Base-by-base conservation (phyloP, 2,888 invertebrate species). In the Malachius bipustulatus region DNA sequence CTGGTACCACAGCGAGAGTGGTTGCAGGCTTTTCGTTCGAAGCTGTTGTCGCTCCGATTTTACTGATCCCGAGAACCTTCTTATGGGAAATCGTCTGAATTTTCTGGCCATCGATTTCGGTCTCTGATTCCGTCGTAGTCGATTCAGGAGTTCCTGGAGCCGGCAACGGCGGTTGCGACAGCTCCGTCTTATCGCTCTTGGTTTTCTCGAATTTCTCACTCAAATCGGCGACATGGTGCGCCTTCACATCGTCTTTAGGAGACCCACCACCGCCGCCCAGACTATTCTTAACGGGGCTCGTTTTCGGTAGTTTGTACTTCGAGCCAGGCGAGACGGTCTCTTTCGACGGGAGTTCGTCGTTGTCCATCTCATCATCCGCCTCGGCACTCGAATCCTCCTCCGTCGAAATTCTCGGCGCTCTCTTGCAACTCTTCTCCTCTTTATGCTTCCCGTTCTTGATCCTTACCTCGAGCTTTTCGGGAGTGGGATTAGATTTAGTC, bases 331-430 rank as follows among this genome's bases (percentile, higher is more conserved):
- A 47, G 11, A 42, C 36, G 14, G 36, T 42, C 10, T 60, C 56
- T 35, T 60, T 64, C 30, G 68, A 65, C 26, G 71, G 70, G 3
- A 66, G 60, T 52, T 73, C 73, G 38, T 74, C 74, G 19, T 71
- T 71, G 44, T 75, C 75, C 75, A 75, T 74, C 54, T 76, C 75
- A 54, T 75, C 75, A 48, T 75, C 75, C 14, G 75, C 75, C 52
- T 75, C 75, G 1, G 74, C 74, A 4, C 73, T 73, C 0, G 74
- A 75, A 52, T 75, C 75, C 53, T 74, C 74, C 19, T 65, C 73
- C 26, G 67, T 69, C 0, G 67, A 66, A 44, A 53, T 62, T 48
- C 54, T 59, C 45, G 47, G 63, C 16, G 54, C 58, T 47, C 46
- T 49, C 42, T 56, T 62, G 48, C 39, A 40, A n/a, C n/a, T n/a